A percentile compares a stretch with the other conserved stretches of the same genome.
phyloP scores from a whole-genome alignment of 2,113 vertebrate genomes.

The Anseranas semipalmata region DNA sequence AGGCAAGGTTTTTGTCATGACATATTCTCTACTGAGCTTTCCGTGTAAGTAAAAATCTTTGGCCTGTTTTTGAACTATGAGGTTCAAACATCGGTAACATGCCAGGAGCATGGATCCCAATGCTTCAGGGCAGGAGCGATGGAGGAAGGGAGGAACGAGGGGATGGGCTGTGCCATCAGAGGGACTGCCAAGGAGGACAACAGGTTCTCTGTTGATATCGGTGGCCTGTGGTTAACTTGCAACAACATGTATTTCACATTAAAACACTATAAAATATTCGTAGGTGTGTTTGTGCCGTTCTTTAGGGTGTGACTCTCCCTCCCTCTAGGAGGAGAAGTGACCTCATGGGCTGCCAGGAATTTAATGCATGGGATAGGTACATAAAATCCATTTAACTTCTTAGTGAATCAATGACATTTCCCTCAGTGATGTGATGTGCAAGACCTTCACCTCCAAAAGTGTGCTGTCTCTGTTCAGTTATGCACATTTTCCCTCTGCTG shows the following conservation, averaged over 20 bases:
- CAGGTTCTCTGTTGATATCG: neutral
- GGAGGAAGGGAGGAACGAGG: neutral
- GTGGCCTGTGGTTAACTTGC: neutral
- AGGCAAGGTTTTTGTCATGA: neutral
- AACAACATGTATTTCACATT: constrained; percentile 47
- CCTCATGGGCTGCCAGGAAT: constrained; percentile 1
- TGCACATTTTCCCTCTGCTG: neutral
- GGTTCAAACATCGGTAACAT: rapidly evolving
- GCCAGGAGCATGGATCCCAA: neutral
- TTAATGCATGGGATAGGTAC: neutral
- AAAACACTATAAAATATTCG: constrained; percentile 31
- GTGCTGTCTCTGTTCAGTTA: neutral
- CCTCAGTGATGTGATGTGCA: neutral
- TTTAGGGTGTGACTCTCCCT: constrained; percentile 7
- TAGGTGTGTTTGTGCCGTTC: neutral
- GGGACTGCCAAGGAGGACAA: neutral
- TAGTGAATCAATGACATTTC: constrained; percentile 21
- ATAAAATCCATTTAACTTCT: constrained; percentile 53
- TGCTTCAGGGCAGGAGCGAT: neutral
- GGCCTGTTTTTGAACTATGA: neutral
- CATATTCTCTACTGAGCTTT: neutral
- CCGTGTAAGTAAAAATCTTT: neutral
- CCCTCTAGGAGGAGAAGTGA: neutral
- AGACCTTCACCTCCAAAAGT: neutral
- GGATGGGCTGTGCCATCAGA: neutral